Evolutionary conservation across 1,140 invertebrate species (phyloP).

Genomic region (Leucophenga varia): DNA sequence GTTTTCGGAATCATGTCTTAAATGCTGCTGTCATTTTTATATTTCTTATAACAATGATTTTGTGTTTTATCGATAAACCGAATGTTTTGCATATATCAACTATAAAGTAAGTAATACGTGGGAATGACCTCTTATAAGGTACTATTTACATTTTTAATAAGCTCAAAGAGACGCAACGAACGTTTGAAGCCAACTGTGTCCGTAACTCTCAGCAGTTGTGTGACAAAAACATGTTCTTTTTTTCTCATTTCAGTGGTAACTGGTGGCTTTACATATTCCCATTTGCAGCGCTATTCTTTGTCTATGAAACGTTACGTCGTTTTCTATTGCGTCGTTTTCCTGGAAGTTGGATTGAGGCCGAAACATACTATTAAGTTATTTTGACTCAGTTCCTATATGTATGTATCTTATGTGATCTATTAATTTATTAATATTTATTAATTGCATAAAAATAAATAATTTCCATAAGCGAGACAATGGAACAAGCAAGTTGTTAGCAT

Average conservation of each 20-base stretch:
- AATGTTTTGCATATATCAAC: background rate
- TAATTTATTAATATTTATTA: too few relatives aligned
- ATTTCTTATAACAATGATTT: background rate
- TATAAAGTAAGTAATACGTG: conserved; percentile 7
- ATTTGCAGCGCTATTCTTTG: conserved; percentile 1
- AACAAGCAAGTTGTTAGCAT: too few relatives aligned
- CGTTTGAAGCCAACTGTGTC: too few relatives aligned
- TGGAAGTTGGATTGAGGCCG: conserved; percentile 21
- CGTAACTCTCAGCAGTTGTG: too few relatives aligned
- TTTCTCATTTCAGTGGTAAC: conserved; percentile 3
- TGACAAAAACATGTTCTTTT: background rate
- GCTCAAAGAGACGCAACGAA: too few relatives aligned
- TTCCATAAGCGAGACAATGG: too few relatives aligned
- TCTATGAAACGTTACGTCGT: conserved; percentile 14
- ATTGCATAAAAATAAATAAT: too few relatives aligned
- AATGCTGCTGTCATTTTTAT: conserved; percentile 13
- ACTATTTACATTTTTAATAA: background rate
- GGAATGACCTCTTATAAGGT: too few relatives aligned
- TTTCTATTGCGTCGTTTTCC: conserved; percentile 22
- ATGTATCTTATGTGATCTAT: too few relatives aligned
- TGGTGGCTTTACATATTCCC: conserved; percentile 15
- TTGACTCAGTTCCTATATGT: too few relatives aligned
- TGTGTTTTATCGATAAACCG: background rate
- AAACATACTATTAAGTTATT: conserved; percentile 18
- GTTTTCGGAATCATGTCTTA: conserved; percentile 19